Evolutionary conservation across 2,113 vertebrate genomes (phyloP).

Genomic region (Hemiscyllium ocellatum): DNA sequence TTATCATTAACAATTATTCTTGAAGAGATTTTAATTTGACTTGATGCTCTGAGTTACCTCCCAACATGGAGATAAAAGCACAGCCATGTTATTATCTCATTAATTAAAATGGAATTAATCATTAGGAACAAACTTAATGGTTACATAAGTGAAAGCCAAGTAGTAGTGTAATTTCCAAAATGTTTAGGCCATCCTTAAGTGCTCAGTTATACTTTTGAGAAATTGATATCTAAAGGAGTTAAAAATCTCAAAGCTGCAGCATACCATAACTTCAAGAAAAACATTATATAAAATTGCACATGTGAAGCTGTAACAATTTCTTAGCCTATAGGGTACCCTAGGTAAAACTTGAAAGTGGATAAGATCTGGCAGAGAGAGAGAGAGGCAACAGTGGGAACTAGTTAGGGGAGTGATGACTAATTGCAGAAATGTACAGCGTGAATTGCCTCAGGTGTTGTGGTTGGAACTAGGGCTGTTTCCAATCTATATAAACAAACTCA

Average conservation of each 20-base stretch:
- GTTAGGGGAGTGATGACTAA: neutral
- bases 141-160: neutral
- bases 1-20: neutral
- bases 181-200: neutral
- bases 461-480: neutral
- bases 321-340: neutral
- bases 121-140: constrained; percentile 7
- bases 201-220: neutral
- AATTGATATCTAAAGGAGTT: neutral
- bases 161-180: neutral
- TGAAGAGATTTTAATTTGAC: neutral
- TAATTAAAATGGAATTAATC: neutral
- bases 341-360: neutral
- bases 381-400: neutral
- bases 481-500: neutral
- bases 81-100: neutral
- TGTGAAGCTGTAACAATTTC: no score
- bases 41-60: neutral
- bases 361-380: neutral
- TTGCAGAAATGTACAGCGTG: neutral
- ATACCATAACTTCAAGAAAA: neutral
- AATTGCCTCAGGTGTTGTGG: neutral
- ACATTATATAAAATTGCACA: neutral
- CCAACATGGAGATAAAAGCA: neutral
- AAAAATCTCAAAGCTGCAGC: neutral